Percentiles rank a stretch among this genome's conserved stretches.
Conservation (phyloP, 2,113 vertebrate genomes). For the Zapus hudsonius region DNA sequence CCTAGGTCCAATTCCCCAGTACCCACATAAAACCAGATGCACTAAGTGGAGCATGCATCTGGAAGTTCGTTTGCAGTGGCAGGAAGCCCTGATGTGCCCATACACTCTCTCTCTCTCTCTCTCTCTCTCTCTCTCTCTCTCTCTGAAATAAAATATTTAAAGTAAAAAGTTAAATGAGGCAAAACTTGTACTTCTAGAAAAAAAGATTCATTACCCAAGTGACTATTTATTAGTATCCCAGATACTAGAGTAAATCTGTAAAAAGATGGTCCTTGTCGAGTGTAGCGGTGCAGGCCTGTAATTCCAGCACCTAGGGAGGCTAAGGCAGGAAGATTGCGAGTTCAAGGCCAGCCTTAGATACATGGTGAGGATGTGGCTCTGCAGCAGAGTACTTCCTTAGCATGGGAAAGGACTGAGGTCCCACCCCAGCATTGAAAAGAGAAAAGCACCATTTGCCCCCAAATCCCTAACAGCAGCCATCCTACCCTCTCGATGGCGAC, state of each 20-base stretch:
- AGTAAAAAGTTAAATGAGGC: not conserved
- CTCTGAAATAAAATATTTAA: too few species aligned
- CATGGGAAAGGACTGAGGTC: not conserved
- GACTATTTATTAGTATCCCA: not conserved
- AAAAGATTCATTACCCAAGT: not conserved
- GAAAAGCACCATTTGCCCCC: too few species aligned
- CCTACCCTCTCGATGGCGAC: constrained; percentile 95
- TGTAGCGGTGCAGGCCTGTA: not conserved
- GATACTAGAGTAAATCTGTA: too few species aligned
- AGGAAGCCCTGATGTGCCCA: too few species aligned
- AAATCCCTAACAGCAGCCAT: not conserved
- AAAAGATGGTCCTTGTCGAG: not conserved
- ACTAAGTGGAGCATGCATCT: too few species aligned
- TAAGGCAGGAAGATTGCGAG: not conserved
- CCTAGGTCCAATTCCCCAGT: too few species aligned
- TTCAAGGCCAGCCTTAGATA: not conserved
- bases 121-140: too few species aligned
- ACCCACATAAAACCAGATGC: too few species aligned
- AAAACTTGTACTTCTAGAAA: not conserved
- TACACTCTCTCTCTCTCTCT: too few species aligned
- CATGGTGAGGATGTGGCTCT: too few species aligned
- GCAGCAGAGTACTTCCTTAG: not conserved
- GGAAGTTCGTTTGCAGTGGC: too few species aligned
- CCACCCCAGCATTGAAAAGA: too few species aligned
- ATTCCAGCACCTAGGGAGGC: not conserved